Evolutionary conservation across 2,797 vertebrate species (phyloP).

Genomic region (Neosilurus hyrtlii): DNA sequence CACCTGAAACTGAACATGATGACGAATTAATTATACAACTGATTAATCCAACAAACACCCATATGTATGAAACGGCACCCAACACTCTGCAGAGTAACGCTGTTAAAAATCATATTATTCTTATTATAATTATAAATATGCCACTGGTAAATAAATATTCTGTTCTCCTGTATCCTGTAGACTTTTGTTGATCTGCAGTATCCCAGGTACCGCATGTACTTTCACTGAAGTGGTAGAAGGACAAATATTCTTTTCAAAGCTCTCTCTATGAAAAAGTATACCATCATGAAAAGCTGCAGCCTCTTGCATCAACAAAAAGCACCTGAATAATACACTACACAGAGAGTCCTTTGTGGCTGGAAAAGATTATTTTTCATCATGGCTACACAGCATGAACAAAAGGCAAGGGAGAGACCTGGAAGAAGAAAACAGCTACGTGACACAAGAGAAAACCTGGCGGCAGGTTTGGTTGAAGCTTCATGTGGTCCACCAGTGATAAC

Average conservation of each 20-base stretch:
- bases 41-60: background rate
- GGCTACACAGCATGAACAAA: background rate
- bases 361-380: conserved; percentile 21
- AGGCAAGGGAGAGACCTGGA: conserved; percentile 13
- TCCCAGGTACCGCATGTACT: background rate
- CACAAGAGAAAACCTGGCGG: conserved; percentile 45
- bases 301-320: background rate
- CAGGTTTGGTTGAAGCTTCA: conserved; percentile 58
- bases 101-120: background rate
- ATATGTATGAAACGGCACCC: background rate
- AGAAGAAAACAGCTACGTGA: conserved; percentile 30
- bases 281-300: conserved; percentile 1
- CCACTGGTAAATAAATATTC: background rate
- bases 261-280: conserved; percentile 10
- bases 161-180: background rate
- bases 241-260: conserved; percentile 36
- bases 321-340: conserved; percentile 20
- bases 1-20: background rate
- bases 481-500: conserved; percentile 60
- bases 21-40: conserved; percentile 14
- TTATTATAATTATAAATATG: background rate
- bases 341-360: background rate
- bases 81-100: background rate
- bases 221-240: background rate
- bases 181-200: conserved; percentile 15